Conservation (phyloP, 2,888 invertebrate species). For the Malthinus flaveolus region DNA sequence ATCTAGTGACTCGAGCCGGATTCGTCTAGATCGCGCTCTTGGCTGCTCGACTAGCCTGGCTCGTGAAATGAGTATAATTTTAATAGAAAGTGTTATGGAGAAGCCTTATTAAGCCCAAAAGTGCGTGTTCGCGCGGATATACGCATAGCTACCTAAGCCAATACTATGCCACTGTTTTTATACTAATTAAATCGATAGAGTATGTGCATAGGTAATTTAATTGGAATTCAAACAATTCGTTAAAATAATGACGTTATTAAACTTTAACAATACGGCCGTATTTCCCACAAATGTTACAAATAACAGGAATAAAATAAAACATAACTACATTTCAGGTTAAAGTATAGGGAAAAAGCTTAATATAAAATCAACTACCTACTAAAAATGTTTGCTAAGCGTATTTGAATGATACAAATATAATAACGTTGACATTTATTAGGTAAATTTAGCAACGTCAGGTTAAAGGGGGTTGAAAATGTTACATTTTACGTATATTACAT, state of each 20-base stretch:
- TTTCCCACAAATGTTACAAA: not conserved
- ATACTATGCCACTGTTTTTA: no score
- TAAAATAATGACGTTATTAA: not conserved
- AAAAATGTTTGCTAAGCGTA: conserved; percentile 33
- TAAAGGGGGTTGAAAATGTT: conserved; percentile 28
- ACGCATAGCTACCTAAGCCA: no score
- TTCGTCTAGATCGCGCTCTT: no score
- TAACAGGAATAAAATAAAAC: conserved; percentile 1
- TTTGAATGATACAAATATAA: conserved; percentile 34
- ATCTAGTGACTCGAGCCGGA: no score
- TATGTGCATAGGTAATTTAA: no score
- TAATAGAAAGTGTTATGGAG: no score
- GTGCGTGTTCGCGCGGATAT: no score
- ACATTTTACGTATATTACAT: conserved; percentile 19
- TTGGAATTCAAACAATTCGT: no score
- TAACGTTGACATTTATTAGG: conserved; percentile 35
- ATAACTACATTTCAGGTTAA: conserved; percentile 4
- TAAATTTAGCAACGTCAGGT: conserved; percentile 34
- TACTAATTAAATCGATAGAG: no score
- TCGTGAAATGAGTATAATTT: no score
- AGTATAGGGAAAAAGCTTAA: conserved; percentile 12
- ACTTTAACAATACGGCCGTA: not conserved
- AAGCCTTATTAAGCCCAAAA: no score
- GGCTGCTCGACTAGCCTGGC: no score
- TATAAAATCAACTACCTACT: conserved; percentile 16